Evolutionary conservation across 2,113 vertebrate species (phyloP), one percentile per base, ranked within the genome.

Genomic region (Halichoeres trimaculatus): DNA sequence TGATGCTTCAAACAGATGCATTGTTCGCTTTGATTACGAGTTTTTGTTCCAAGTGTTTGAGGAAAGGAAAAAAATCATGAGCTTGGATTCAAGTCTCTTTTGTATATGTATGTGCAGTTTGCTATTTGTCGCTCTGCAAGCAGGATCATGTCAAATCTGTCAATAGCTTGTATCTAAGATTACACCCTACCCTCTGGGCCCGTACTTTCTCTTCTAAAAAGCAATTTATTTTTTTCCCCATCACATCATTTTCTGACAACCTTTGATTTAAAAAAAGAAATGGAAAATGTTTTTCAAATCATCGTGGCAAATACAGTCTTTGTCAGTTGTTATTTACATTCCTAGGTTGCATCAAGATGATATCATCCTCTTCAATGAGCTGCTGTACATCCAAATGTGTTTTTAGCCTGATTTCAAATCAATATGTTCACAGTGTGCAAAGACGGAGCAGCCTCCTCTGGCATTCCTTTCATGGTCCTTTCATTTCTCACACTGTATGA

Each of bases 351-450:
- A 45, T 45, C 14, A 45, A 45, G 43, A 6, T 45, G 43, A 45
- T 17, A 22, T 48, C 1, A 17, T 66, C 41, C 14, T 35, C 24
- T 47, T 70, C 17, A 34, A 57, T 67, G 34, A 35, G 20, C n/a
- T 14, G 60, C 23, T 20, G 26, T 36, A n/a, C 45, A n/a, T 24
- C 26, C 14, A 13, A n/a, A 17, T 35, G 17, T 45, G 17, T 38
- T 50, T 19, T 11, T 3, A 23, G 40, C 16, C 38, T 62, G 23
- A 70, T 74, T 70, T 68, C 7, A 66, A 38, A 23, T 30, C 36
- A 50, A n/a, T 19, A 52, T 19, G 26, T 48, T 65, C 64, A 70
- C 22, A 59, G n/a, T 65, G 38, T 59, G 19, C 48, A 43, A 23
- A 69, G 17, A 23, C 16, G 38, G 22, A 50, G 19, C 7, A 6